phyloP scores from a whole-genome alignment of 2,888 invertebrate species.

The Caenorhabditis plicata region DNA sequence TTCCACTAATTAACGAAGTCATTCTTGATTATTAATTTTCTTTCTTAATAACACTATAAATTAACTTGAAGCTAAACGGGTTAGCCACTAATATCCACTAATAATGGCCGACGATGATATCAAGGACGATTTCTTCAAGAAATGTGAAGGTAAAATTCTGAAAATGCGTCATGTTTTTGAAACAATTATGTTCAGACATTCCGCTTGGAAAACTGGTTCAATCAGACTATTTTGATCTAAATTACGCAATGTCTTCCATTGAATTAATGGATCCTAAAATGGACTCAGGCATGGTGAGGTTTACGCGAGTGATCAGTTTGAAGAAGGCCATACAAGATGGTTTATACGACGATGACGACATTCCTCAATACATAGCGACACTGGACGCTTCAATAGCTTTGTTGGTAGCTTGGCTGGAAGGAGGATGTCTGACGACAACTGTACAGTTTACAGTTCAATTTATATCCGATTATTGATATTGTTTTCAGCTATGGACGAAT shows the following conservation, averaged over 20 bases:
- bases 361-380: conserved; percentile 81
- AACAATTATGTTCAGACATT: conserved; percentile 30
- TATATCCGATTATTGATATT: not conserved
- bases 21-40: too few relatives aligned
- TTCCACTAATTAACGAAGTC: too few relatives aligned
- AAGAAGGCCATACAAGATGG: conserved; percentile 10
- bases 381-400: conserved; percentile 91
- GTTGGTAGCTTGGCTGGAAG: conserved; percentile 92
- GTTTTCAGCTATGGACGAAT: conserved; percentile 40
- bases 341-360: conserved; percentile 8
- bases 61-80: too few relatives aligned
- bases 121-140: conserved; percentile 11
- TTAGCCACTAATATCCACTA: too few relatives aligned
- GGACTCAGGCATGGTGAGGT: conserved; percentile 95
- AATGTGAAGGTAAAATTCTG: conserved; percentile 21
- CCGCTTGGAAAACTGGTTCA: conserved; percentile 32
- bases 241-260: conserved; percentile 98
- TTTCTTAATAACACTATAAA: too few relatives aligned
- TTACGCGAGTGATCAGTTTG: conserved; percentile 1
- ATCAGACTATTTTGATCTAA: conserved; percentile 69
- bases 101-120: conserved; percentile 16
- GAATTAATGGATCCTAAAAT: conserved; percentile 99
- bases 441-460: conserved; percentile 69
- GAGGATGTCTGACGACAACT: conserved; percentile 92
- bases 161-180: conserved; percentile 1